Percentiles rank a stretch among this genome's conserved stretches.
These are phyloP conservation scores for Drosophila subsilvestris DNA, from an alignment of 2,888 invertebrate species.

Conservation along the genomic window DNA sequence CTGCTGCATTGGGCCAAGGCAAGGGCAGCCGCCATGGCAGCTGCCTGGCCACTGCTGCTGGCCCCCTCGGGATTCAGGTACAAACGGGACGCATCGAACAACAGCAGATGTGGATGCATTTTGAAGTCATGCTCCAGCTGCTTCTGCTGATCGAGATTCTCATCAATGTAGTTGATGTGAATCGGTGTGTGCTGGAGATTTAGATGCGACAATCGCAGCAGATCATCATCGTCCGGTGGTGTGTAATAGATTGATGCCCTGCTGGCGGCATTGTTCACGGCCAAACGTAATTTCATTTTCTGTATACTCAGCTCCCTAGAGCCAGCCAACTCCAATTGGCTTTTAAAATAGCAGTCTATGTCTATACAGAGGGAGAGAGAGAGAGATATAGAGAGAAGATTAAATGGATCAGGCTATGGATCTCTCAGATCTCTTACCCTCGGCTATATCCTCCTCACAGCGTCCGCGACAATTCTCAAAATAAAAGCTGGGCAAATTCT, in stretches of 20 bases:
- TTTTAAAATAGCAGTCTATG: conserved; percentile 84
- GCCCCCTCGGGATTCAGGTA: conserved; percentile 70
- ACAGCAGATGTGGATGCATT: conserved; percentile 65
- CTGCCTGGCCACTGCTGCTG: conserved; percentile 62
- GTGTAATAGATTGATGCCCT: conserved; percentile 92
- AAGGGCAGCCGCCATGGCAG: conserved; percentile 40
- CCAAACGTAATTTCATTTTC: conserved; percentile 76
- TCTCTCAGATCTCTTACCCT: conserved; percentile 75
- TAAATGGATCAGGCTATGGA: not conserved
- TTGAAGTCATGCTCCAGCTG: conserved; percentile 72
- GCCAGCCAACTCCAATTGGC: conserved; percentile 74
- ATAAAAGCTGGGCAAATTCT: conserved; percentile 95
- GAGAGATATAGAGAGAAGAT: not conserved
- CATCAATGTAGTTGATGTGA: conserved; percentile 85
- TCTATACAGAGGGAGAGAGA: conserved; percentile 61
- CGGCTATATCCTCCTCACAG: conserved; percentile 85
- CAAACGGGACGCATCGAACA: conserved; percentile 59
- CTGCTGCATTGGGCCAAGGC: conserved; percentile 63
- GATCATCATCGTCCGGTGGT: conserved; percentile 85
- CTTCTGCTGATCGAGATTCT: conserved; percentile 80
- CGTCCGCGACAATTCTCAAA: conserved; percentile 97
- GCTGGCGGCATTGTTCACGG: conserved; percentile 85
- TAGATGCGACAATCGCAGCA: conserved; percentile 71
- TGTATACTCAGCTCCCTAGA: conserved; percentile 77
- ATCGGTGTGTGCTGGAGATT: conserved; percentile 85